Evolutionary conservation across 2,797 vertebrate species (phyloP).

Genomic region (Dallia pectoralis): DNA sequence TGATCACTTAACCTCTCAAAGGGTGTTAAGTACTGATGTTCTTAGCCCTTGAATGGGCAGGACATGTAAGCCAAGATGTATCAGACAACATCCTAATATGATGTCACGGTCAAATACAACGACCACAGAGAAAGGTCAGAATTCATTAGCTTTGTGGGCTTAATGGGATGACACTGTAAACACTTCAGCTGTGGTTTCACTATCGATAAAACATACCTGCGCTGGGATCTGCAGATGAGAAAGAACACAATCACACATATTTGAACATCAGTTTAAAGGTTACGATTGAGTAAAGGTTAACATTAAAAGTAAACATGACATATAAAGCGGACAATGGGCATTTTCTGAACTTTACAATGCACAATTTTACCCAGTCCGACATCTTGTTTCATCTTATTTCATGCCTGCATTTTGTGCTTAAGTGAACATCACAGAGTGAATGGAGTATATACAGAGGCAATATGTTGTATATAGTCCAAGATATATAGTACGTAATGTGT

Average conservation of each 20-base stretch:
- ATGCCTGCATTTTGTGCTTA: not conserved
- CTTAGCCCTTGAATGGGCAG: not conserved
- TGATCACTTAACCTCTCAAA: constrained; percentile 27
- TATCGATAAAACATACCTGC: constrained; percentile 59
- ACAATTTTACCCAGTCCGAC: not conserved
- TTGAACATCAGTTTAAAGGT: not conserved
- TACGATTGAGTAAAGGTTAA: not conserved
- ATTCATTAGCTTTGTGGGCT: constrained; percentile 50
- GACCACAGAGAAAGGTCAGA: not conserved
- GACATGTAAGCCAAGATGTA: not conserved
- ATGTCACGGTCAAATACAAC: not conserved
- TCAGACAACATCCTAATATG: not conserved
- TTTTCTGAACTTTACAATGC: not conserved
- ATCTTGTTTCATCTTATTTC: constrained; percentile 25
- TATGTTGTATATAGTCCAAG: not conserved
- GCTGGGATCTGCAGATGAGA: constrained; percentile 63
- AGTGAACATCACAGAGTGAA: not conserved
- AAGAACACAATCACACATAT: constrained; percentile 46
- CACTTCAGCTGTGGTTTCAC: constrained; percentile 16
- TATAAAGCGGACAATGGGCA: not conserved
- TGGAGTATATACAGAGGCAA: not conserved
- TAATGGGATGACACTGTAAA: constrained; percentile 23
- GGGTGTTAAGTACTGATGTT: not conserved
- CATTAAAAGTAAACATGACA: not conserved
- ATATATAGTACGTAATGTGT: constrained; percentile 9